Evolutionary conservation across 37 sponge, comb jelly and placozoan genomes (phyloP), one percentile per base, ranked within the genome.

Genomic region (Trichoplax adhaerens): DNA sequence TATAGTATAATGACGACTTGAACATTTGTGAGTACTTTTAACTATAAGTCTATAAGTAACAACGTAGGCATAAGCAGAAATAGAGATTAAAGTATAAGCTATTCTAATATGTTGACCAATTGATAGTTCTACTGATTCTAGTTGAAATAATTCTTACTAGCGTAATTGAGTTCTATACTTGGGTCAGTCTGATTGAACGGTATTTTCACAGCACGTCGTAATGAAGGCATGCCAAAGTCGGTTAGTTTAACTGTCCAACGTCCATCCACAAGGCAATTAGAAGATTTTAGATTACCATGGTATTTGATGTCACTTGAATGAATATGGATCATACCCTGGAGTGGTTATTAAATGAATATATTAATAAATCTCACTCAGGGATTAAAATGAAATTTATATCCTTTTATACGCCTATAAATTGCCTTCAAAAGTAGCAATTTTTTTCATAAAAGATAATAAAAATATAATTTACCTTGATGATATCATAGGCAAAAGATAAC

Each of bases 161-260:
- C 50, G 6, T 52, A 51, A 65, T 12, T 29, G 29, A 29, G 29
- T 29, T 29, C 29, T 29, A 29, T 29, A 29, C 29, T 29, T 29
- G 29, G 29, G 29, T 29, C 29, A 29, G 29, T 29, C 29, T 29
- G 29, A 12, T 60, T 60, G 12, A 12, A 60, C 62, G 10, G 7
- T 8, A 66, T 56, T n/a, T 74, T 66, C 2, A 53, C 75, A 47
- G 64, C 65, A 3, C 65, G 65, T 3, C 61, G 7, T 12, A 74
- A 66, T 55, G 75, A 12, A 46, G 64, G 62, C 5, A 74, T 12
- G 52, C 75, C 75, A 58, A 74, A 74, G 65, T 74, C 65, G 29
- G 75, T 74, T 2, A 74, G 75, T n/a, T 74, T 74, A 29, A 74
- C 65, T n/a, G 65, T 66, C 75, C 75, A 74, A 66, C 65, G 75